These are phyloP conservation scores for Eclectus roratus DNA, from an alignment of 2,113 vertebrate genomes.

Conservation along the genomic window DNA sequence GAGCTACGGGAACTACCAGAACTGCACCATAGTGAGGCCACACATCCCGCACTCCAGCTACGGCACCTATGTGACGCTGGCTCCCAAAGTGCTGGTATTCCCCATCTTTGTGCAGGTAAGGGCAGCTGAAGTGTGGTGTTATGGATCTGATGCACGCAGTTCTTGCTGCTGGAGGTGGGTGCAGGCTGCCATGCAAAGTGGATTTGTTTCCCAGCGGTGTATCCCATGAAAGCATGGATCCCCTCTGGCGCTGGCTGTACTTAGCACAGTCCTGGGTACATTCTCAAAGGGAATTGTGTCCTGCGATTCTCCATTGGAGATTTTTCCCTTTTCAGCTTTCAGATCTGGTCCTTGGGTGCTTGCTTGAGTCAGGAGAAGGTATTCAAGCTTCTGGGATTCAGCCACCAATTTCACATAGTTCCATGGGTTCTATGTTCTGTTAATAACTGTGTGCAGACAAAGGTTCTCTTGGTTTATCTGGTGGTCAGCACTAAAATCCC, in stretches of 20 bases:
- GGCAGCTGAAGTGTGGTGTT: accelerated
- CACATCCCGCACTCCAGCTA: conserved; percentile 85
- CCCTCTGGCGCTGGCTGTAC: background rate
- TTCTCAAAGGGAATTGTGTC: background rate
- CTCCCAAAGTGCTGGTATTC: conserved; percentile 92
- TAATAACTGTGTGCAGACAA: background rate
- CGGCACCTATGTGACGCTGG: conserved; percentile 86
- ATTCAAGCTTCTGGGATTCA: background rate
- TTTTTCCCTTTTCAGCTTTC: background rate
- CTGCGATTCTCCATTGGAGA: background rate
- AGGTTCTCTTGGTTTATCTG: background rate
- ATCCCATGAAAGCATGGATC: background rate
- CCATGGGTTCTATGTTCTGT: background rate
- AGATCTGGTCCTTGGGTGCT: background rate
- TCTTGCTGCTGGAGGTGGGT: background rate
- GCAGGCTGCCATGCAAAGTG: background rate
- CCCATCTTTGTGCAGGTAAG: conserved; percentile 93
- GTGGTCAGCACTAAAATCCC: background rate
- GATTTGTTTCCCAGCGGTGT: background rate
- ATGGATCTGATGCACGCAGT: accelerated
- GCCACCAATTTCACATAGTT: background rate
- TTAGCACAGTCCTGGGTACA: background rate
- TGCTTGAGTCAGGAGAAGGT: background rate
- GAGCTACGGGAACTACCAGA: conserved; percentile 87
- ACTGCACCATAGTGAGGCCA: conserved; percentile 85